These are phyloP conservation scores for Oreochromis spilurus DNA, from an alignment of 2,113 vertebrate species.

Conservation along the genomic window DNA sequence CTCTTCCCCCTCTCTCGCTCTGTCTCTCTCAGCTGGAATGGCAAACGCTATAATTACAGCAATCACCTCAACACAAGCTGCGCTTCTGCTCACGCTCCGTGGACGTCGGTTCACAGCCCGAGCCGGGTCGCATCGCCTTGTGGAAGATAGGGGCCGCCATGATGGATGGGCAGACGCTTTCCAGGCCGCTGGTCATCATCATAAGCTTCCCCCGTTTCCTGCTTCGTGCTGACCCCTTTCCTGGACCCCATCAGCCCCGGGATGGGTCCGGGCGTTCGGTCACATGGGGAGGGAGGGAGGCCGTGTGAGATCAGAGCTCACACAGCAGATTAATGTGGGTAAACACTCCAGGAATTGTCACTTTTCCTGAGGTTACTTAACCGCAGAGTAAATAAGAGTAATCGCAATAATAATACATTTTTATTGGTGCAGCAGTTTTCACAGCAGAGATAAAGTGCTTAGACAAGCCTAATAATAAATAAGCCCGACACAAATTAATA, in stretches of 20 bases:
- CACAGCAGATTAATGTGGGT: slow-evolving; percentile 56
- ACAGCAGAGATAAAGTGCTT: slow-evolving; percentile 43
- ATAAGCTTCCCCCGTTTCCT: slow-evolving; percentile 53
- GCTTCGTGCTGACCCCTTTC: slow-evolving; percentile 44
- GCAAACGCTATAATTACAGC: slow-evolving; percentile 49
- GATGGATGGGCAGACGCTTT: slow-evolving; percentile 61
- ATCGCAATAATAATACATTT: slow-evolving; percentile 42
- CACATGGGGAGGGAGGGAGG: background rate
- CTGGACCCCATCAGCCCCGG: slow-evolving; percentile 54
- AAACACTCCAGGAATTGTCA: slow-evolving; percentile 56
- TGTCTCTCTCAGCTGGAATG: slow-evolving; percentile 2
- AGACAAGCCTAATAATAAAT: slow-evolving; percentile 40
- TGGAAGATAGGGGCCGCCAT: slow-evolving; percentile 33
- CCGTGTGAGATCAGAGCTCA: slow-evolving; percentile 11
- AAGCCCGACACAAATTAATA: slow-evolving; percentile 45
- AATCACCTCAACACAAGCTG: slow-evolving; percentile 17
- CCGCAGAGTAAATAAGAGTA: slow-evolving; percentile 48
- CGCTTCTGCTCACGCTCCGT: background rate
- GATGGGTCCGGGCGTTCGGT: slow-evolving; percentile 39
- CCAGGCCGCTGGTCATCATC: slow-evolving; percentile 63
- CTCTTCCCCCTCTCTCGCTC: background rate
- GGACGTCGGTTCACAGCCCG: slow-evolving; percentile 36
- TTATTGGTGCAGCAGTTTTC: slow-evolving; percentile 39
- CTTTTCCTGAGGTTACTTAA: slow-evolving; percentile 38
- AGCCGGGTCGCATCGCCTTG: background rate